Evolutionary conservation across 2,888 invertebrate genomes (phyloP), one percentile per base, ranked within the genome.

Genomic region (Lamellibrachia satsuma): DNA sequence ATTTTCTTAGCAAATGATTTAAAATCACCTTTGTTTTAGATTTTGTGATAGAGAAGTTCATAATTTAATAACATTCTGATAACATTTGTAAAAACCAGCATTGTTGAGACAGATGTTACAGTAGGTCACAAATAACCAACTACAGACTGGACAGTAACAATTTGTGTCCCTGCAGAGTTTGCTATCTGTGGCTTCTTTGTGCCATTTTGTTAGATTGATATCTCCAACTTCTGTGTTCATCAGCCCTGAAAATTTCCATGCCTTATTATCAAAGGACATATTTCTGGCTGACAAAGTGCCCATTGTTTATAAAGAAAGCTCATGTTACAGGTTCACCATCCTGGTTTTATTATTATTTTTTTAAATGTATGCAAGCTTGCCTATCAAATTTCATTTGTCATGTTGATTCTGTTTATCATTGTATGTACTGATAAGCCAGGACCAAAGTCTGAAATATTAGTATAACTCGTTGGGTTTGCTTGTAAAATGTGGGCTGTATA

Each of bases 261-360:
- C 75, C 75, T 75, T n/a, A 75, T 75, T 75, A 75, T n/a, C 75
- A 75, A 22, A 75, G 75, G 22, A 75, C 75, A 75, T 75, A 75
- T 75, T 75, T 75, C 22, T 22, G 75, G 75, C 22, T 75, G 22
- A 75, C 75, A 75, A 75, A 75, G 75, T 75, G 75, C n/a, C n/a
- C 75, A 15, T 75, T 75, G 75, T 75, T 15, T 6, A 15, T 6
- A 75, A 75, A 75, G 75, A 75, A 75, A 22, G 75, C 11, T 75
- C 75, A 22, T 75, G 75, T 75, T 75, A 22, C 75, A 75, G 15
- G n/a, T n/a, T 22, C n/a, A 1, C 75, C 75, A n/a, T n/a, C 75
- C 75, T 75, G 75, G 15, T 15, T 75, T 75, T 75, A n/a, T 75
- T 75, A 22, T 4, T 75, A 22, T 22, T 75, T 15, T 22, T 22